Conservation (phyloP, 92 coral and sea anemone species). For the Heteractis magnifica region DNA sequence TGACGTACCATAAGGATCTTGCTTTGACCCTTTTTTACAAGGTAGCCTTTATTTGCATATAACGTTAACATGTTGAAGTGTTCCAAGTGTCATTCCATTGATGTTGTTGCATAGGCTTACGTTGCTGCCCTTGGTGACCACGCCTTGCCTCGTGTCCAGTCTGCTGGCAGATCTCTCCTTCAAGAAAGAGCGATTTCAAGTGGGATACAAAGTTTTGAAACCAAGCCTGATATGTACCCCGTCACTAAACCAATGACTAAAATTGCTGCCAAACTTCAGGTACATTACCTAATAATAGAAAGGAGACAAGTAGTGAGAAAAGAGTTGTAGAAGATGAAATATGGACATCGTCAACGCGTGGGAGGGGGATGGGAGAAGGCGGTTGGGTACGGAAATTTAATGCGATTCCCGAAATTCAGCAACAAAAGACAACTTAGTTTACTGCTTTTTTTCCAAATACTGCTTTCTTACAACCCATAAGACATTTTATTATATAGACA, state of each 20-base stretch:
- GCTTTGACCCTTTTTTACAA: slow-evolving; percentile 68
- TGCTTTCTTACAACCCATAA: no score
- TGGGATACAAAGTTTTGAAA: slow-evolving; percentile 65
- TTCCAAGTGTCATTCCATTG: no score
- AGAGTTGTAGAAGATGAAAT: no score
- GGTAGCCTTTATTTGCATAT: slow-evolving; percentile 12
- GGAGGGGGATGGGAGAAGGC: no score
- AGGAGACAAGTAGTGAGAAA: no score
- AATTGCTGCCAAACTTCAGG: slow-evolving; percentile 74
- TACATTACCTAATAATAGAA: not conserved
- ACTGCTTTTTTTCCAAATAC: no score
- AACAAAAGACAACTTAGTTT: no score
- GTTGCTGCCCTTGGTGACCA: slow-evolving; percentile 65
- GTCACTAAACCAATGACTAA: slow-evolving; percentile 79
- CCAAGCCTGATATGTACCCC: slow-evolving; percentile 62
- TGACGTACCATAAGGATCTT: slow-evolving; percentile 68
- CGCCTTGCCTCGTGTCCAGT: slow-evolving; percentile 57
- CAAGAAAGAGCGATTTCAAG: slow-evolving; percentile 59
- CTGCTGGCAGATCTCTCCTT: slow-evolving; percentile 59
- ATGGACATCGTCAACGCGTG: no score
- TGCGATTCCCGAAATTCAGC: no score
- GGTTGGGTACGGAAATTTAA: no score
- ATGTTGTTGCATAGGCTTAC: slow-evolving; percentile 40
- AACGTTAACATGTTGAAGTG: not conserved
- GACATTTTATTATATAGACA: no score